Conservation (phyloP, 2,797 vertebrate species). For the Enteromius viviparus region DNA sequence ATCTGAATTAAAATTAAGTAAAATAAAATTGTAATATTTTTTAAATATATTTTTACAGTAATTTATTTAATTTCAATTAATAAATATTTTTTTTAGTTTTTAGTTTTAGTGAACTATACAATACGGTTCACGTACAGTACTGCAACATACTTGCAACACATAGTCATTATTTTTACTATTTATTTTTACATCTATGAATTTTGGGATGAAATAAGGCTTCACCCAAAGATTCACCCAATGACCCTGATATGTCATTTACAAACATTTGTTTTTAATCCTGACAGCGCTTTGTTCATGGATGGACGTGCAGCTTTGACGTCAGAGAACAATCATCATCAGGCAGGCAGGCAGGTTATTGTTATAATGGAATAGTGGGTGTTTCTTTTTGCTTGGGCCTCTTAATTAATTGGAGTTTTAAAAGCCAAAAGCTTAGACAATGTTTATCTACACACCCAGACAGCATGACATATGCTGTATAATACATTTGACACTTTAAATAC, state of each 20-base stretch:
- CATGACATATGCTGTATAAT: constrained; percentile 21
- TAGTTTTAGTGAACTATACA: neutral
- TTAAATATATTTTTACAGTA: neutral
- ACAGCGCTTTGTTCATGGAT: constrained; percentile 1
- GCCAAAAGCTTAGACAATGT: constrained; percentile 36
- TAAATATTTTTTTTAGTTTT: neutral
- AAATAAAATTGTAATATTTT: neutral
- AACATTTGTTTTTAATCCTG: constrained; percentile 33
- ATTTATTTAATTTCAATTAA: no score
- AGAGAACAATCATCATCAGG: constrained; percentile 35
- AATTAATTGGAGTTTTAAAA: constrained; percentile 49
- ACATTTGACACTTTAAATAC: constrained; percentile 12
- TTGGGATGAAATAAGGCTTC: neutral
- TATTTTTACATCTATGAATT: neutral
- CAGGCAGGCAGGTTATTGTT: constrained; percentile 43
- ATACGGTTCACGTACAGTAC: neutral
- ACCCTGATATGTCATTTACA: constrained; percentile 37
- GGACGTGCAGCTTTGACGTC: constrained; percentile 42
- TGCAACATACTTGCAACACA: neutral
- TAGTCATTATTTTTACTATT: neutral
- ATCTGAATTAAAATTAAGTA: neutral
- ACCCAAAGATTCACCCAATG: constrained; percentile 10
- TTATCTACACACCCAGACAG: constrained; percentile 28
- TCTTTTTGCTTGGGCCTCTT: constrained; percentile 16
- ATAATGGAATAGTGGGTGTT: constrained; percentile 26